Evolutionary conservation across 1,140 invertebrate genomes (phyloP).

Genomic region (Drosophila paulistorum): DNA sequence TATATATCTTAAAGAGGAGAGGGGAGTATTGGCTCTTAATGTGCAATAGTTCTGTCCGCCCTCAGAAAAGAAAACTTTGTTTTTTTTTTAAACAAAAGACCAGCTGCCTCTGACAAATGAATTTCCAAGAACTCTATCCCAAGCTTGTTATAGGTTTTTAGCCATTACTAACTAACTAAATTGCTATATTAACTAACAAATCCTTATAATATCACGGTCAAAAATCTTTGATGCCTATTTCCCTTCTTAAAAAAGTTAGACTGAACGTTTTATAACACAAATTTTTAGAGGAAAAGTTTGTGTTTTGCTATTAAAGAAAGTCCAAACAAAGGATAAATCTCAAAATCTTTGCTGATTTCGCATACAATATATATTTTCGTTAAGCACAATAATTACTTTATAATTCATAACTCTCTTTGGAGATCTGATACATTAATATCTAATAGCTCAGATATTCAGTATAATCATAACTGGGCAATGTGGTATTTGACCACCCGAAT

Average conservation of each 20-base stretch:
- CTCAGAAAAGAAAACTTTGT: not conserved
- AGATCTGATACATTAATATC: not conserved
- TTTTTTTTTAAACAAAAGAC: not conserved
- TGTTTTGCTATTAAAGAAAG: no score
- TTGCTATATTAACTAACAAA: no score
- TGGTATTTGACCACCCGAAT: slow-evolving; percentile 61
- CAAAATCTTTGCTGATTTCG: not conserved
- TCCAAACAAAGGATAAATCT: not conserved
- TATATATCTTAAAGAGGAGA: not conserved
- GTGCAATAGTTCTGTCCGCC: not conserved
- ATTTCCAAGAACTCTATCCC: not conserved
- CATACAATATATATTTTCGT: not conserved
- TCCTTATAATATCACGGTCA: no score
- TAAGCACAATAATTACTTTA: not conserved
- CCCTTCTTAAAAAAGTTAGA: no score
- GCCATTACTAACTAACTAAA: no score
- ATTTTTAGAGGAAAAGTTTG: no score
- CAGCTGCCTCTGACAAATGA: slow-evolving; percentile 7
- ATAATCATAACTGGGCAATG: slow-evolving; percentile 38
- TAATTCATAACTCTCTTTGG: not conserved
- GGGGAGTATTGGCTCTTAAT: not conserved
- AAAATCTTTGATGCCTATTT: no score
- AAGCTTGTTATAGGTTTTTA: no score
- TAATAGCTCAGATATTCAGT: slow-evolving; percentile 17
- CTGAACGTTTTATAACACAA: no score